Percentiles rank a stretch among this genome's conserved stretches.
Conservation (phyloP, 2,888 invertebrate genomes). For the Cotesia congregata region DNA sequence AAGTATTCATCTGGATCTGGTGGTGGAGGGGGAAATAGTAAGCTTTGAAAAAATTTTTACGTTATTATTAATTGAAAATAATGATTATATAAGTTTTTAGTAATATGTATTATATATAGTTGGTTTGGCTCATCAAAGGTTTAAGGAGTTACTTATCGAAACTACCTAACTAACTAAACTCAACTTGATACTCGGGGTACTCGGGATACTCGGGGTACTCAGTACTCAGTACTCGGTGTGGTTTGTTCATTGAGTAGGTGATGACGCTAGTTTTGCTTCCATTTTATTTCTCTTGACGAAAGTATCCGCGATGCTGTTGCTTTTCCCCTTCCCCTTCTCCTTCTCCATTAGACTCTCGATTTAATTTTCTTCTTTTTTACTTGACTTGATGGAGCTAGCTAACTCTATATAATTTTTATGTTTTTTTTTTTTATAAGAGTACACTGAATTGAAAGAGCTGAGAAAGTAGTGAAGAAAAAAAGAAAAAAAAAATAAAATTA, state of each 20-base stretch:
- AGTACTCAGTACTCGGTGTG: not conserved
- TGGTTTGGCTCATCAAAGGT: not conserved
- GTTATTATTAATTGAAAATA: not conserved
- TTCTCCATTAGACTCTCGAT: not conserved
- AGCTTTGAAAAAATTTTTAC: constrained; percentile 65
- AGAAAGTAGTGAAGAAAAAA: not conserved
- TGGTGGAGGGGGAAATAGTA: constrained; percentile 82
- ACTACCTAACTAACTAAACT: constrained; percentile 16
- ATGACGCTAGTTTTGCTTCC: constrained; percentile 6
- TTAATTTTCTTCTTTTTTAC: not conserved
- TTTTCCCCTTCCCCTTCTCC: not conserved
- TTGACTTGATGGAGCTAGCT: not conserved
- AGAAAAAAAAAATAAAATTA: constrained; percentile 15
- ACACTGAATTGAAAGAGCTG: constrained; percentile 10
- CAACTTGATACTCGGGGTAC: too few relatives aligned
- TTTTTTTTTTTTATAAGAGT: not conserved
- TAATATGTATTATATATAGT: not conserved
- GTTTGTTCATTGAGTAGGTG: constrained; percentile 28
- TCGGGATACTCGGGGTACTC: too few relatives aligned
- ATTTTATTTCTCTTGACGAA: constrained; percentile 14
- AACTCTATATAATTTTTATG: not conserved
- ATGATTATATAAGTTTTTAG: not conserved
- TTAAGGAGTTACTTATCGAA: constrained; percentile 31
- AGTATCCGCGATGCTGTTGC: not conserved
- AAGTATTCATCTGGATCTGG: constrained; percentile 85